Evolutionary conservation across 2,113 vertebrate genomes (phyloP), one percentile per base, ranked within the genome.

Genomic region (Campylomormyrus tamandua): DNA sequence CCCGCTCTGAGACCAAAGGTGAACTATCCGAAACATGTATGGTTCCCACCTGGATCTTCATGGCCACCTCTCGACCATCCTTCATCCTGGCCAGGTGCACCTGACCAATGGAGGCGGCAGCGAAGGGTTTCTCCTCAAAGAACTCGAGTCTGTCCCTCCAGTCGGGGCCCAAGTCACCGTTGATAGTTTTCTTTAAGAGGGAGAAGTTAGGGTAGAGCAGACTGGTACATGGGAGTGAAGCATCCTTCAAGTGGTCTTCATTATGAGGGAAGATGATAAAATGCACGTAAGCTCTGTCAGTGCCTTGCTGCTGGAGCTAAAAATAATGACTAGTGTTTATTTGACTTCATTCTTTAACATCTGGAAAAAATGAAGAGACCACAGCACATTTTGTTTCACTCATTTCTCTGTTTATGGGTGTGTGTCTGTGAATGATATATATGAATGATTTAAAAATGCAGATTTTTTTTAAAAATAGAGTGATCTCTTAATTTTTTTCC

Each of bases 41-140:
- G 42, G 39, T 6, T 49, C 95, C 83, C 74, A 99, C 98, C 98
- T 99, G 98, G 89, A 99, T 98, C 95, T 99, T 99, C 98, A 99
- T 98, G 92, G 98, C 98, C 90, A 99, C 97, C 93, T 99, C 97
- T 0, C 96, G 96, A 56, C 98, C 98, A 0, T 96, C 97, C 93
- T 97, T 98, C 94, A 98, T 91, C 49, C 95, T 96, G 17, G 97
- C 98, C 91, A 98, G 92, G 83, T 99, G 98, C 91, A 99, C 98
- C 94, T 99, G 98, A 58, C 98, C 98, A 1, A 99, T 99, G 7
- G 98, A 99, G 6, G 98, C 98, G 0, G 98, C 98, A 0, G 98
- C 98, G 24, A 98, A 98, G 1, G 98, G 98, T 0, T 97, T 96
- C 56, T 99, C 98, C 92, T 99, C 98, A 17, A 99, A 99, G 49